Evolutionary conservation across 2,888 invertebrate species (phyloP).

Genomic region (Plagiodera versicolora): DNA sequence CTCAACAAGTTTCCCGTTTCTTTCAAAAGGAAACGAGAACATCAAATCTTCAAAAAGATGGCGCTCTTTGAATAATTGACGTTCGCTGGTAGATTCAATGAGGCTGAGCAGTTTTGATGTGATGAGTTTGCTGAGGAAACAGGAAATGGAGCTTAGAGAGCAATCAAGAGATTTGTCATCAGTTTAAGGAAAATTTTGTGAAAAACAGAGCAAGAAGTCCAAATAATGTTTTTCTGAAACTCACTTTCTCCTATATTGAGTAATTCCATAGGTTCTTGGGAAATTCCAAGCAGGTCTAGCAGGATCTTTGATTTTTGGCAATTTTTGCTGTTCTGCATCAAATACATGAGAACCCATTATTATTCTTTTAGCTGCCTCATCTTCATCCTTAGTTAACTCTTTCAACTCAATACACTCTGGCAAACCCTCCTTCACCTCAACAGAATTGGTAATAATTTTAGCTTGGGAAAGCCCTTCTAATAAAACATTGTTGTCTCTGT

Average conservation of each 20-base stretch:
- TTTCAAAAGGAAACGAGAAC: conserved; percentile 62
- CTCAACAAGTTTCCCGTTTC: conserved; percentile 64
- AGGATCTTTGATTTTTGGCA: conserved; percentile 73
- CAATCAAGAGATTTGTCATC: too few species aligned
- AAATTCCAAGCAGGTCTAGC: conserved; percentile 71
- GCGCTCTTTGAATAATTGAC: conserved; percentile 59
- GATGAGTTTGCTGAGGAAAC: conserved; percentile 64
- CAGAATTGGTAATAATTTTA: conserved; percentile 77
- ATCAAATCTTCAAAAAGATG: conserved; percentile 63
- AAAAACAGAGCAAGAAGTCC: too few species aligned
- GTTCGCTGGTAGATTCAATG: conserved; percentile 66
- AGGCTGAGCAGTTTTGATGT: conserved; percentile 68
- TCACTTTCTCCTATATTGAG: conserved; percentile 59
- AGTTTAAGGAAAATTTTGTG: too few species aligned
- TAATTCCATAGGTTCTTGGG: conserved; percentile 75
- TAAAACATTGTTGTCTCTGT: conserved; percentile 65
- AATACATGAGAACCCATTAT: conserved; percentile 68
- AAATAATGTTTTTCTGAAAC: too few species aligned
- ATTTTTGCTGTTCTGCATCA: conserved; percentile 77
- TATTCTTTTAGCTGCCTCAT: conserved; percentile 65
- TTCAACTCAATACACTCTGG: conserved; percentile 61
- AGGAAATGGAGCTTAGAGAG: background rate
- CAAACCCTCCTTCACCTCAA: conserved; percentile 64
- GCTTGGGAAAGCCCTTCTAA: conserved; percentile 77
- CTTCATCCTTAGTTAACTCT: conserved; percentile 58